These are phyloP conservation scores for Melozone crissalis DNA, from an alignment of 2,113 vertebrate species.

Conservation along the genomic window DNA sequence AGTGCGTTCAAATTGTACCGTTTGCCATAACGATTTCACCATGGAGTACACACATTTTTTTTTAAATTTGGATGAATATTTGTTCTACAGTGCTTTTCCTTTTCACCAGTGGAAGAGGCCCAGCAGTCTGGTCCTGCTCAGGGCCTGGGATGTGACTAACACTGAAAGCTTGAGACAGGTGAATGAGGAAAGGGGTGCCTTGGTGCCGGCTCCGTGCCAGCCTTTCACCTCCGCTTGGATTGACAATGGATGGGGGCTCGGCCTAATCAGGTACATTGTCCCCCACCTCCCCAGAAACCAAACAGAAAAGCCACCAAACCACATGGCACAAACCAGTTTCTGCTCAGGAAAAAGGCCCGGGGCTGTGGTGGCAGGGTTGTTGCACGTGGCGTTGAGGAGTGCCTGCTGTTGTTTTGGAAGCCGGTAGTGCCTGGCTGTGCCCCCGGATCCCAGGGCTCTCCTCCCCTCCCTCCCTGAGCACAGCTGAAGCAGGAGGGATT, in stretches of 20 bases:
- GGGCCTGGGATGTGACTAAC: neutral
- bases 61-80: neutral
- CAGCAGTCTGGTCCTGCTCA: neutral
- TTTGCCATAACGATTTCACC: constrained; percentile 14
- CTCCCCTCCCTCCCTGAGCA: constrained; percentile 7
- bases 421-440: constrained; percentile 55
- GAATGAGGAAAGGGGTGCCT: neutral
- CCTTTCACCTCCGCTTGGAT: constrained; percentile 18
- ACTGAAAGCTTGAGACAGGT: neutral
- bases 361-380: constrained; percentile 67
- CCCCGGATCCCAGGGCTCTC: constrained; percentile 41
- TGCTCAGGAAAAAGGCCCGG: constrained; percentile 75
- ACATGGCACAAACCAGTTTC: constrained; percentile 64
- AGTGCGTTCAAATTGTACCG: neutral
- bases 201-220: neutral
- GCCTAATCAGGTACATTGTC: neutral
- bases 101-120: neutral
- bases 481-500: constrained; percentile 12
- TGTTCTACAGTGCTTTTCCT: neutral
- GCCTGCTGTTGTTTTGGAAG: constrained; percentile 43
- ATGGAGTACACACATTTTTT: neutral
- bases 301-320: constrained; percentile 52
- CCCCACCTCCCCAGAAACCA: neutral
- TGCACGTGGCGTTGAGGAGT: constrained; percentile 22
- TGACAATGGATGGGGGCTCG: neutral